These are phyloP conservation scores for Synanthedon formicaeformis DNA, from an alignment of 2,888 invertebrate species.

Conservation along the genomic window DNA sequence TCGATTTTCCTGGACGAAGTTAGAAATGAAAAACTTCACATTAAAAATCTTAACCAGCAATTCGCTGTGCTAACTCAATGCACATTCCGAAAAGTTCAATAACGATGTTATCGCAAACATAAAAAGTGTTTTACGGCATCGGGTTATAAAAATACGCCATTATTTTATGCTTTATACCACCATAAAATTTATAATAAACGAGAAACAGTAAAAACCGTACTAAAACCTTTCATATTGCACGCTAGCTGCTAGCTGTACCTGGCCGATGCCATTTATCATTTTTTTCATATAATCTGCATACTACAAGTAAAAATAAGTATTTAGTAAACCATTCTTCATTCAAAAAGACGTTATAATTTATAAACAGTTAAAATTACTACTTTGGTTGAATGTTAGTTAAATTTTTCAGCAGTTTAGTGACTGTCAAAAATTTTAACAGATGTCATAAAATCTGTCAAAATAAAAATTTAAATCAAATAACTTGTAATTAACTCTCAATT, in stretches of 20 bases:
- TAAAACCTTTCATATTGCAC: constrained; percentile 50
- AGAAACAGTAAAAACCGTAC: constrained; percentile 45
- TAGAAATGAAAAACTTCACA: too few species aligned
- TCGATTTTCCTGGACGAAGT: too few species aligned
- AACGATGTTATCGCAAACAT: constrained; percentile 45
- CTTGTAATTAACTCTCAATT: too few species aligned
- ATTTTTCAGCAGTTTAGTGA: too few species aligned
- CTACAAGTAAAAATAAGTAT: background rate
- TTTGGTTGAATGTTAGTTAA: too few species aligned
- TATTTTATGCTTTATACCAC: constrained; percentile 58
- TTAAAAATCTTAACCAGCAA: background rate
- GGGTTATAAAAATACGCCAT: constrained; percentile 59
- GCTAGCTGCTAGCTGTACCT: constrained; percentile 16
- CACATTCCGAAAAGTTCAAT: constrained; percentile 26
- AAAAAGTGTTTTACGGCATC: constrained; percentile 63
- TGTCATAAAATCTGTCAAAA: too few species aligned
- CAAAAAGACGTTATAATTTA: too few species aligned
- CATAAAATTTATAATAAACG: constrained; percentile 67
- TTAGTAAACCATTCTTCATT: too few species aligned
- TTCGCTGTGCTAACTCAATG: constrained; percentile 15
- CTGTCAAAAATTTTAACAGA: too few species aligned
- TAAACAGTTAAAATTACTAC: too few species aligned
- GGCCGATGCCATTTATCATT: background rate
- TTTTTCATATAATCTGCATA: background rate
- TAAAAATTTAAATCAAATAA: too few species aligned